Conservation (phyloP, 2,888 invertebrate genomes). For the Gortyna flavago region DNA sequence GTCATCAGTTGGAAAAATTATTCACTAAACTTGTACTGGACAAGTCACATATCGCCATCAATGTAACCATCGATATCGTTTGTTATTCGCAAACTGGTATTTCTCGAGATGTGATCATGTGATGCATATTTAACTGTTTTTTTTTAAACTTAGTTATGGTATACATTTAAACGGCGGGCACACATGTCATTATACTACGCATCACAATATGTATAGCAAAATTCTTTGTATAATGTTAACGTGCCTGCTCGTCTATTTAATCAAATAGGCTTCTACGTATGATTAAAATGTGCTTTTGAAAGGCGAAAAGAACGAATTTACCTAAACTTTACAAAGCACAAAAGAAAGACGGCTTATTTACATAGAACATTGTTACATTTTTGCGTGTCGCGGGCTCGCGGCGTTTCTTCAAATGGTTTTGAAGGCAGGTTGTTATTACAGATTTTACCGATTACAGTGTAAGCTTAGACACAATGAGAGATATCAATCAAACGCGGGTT, state of each 20-base stretch:
- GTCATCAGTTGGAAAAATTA: not conserved
- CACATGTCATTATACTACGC: conserved; percentile 28
- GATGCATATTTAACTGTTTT: conserved; percentile 4
- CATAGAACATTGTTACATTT: conserved; percentile 9
- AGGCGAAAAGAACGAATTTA: not conserved
- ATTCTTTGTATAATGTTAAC: conserved; percentile 18
- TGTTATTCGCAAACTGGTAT: conserved; percentile 16
- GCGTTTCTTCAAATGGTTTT: conserved; percentile 28
- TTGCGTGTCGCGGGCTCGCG: not conserved
- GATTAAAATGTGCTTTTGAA: not conserved
- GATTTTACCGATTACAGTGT: conserved; percentile 47
- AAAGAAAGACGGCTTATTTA: not conserved
- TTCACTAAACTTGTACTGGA: not conserved
- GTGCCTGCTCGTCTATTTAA: conserved; percentile 9
- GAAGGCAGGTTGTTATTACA: conserved; percentile 34
- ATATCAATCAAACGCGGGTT: conserved; percentile 64
- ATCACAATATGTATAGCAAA: conserved; percentile 16
- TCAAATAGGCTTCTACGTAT: not conserved
- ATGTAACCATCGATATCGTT: not conserved
- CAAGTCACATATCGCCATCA: not conserved
- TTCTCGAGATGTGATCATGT: conserved; percentile 18
- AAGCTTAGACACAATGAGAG: conserved; percentile 60
- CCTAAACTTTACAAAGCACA: conserved; percentile 3
- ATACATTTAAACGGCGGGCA: conserved; percentile 13
- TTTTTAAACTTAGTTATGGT: conserved; percentile 12